Percentiles rank a stretch among this genome's conserved stretches.
phyloP scores from a whole-genome alignment of 2,797 vertebrate species.

The Synanceia verrucosa region DNA sequence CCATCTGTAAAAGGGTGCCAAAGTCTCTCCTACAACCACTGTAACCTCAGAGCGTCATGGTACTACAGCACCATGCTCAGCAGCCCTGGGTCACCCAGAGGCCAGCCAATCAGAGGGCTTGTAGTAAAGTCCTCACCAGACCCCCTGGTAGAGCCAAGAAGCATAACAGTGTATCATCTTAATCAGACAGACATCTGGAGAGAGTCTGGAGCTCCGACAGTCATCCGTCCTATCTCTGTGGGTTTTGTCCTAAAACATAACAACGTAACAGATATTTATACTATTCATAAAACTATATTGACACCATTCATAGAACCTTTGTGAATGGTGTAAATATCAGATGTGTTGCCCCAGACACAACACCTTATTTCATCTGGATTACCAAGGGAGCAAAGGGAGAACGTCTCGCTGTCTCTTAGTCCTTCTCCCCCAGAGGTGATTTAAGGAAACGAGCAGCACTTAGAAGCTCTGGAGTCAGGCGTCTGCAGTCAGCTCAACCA shows the following conservation, averaged over 20 bases:
- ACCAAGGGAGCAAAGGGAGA: constrained; percentile 18
- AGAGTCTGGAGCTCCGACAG: constrained; percentile 39
- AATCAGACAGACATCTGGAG: constrained; percentile 73
- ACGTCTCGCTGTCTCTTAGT: constrained; percentile 13
- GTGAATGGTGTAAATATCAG: constrained; percentile 50
- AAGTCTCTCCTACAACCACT: constrained; percentile 3
- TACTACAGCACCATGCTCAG: constrained; percentile 35
- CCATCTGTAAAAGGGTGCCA: constrained; percentile 26
- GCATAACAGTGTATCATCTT: constrained; percentile 70
- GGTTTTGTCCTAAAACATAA: too few species aligned
- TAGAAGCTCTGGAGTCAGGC: constrained; percentile 59
- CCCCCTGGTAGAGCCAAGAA: constrained; percentile 64
- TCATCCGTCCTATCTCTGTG: constrained; percentile 19
- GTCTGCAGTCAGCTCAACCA: constrained; percentile 61
- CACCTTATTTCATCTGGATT: constrained; percentile 40
- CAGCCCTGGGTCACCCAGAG: constrained; percentile 70
- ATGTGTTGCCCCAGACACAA: constrained; percentile 34
- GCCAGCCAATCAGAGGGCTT: constrained; percentile 66
- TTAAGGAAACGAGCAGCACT: constrained; percentile 63
- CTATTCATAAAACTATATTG: too few species aligned
- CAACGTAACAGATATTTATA: too few species aligned
- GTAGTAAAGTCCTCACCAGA: constrained; percentile 53
- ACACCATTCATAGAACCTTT: too few species aligned
- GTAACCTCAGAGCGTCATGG: constrained; percentile 29
- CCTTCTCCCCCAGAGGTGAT: constrained; percentile 46